phyloP scores from a whole-genome alignment of 2,888 invertebrate genomes.

The Fissipunctia ypsillon region DNA sequence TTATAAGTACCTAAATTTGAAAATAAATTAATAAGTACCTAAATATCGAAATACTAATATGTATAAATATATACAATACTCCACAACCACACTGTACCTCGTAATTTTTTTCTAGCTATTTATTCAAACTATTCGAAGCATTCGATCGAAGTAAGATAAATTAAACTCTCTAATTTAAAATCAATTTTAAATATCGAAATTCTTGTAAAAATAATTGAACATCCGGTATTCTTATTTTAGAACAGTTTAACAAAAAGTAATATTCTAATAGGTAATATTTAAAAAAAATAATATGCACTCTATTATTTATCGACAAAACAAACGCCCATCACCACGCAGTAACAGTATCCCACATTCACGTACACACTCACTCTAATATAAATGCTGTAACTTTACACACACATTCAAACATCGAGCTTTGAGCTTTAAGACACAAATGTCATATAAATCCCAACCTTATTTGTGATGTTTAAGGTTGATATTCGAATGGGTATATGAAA shows the following conservation, averaged over 20 bases:
- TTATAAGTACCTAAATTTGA: not conserved
- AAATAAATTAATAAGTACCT: not conserved
- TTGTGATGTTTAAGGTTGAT: fast-evolving
- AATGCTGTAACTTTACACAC: slow-evolving; percentile 62
- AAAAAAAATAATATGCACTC: not conserved
- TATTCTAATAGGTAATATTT: not conserved
- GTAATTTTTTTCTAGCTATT: not conserved
- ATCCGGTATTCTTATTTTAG: not conserved
- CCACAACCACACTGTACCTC: not conserved
- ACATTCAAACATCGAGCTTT: slow-evolving; percentile 66
- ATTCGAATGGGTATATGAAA: slow-evolving; percentile 15
- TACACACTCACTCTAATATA: slow-evolving; percentile 62
- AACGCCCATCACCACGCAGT: slow-evolving; percentile 64
- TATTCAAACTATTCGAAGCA: not conserved
- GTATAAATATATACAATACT: not conserved
- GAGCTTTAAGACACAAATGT: slow-evolving; percentile 63
- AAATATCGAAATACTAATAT: not conserved
- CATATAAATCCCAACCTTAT: slow-evolving; percentile 47
- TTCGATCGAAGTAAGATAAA: not conserved
- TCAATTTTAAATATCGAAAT: not conserved
- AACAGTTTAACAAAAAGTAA: not conserved
- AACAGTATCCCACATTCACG: slow-evolving; percentile 68
- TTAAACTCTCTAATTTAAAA: not conserved
- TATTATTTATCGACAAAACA: slow-evolving; percentile 45
- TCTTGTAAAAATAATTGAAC: not conserved